Conservation (phyloP, 2,797 vertebrate genomes). For the Syncerus caffer region DNA sequence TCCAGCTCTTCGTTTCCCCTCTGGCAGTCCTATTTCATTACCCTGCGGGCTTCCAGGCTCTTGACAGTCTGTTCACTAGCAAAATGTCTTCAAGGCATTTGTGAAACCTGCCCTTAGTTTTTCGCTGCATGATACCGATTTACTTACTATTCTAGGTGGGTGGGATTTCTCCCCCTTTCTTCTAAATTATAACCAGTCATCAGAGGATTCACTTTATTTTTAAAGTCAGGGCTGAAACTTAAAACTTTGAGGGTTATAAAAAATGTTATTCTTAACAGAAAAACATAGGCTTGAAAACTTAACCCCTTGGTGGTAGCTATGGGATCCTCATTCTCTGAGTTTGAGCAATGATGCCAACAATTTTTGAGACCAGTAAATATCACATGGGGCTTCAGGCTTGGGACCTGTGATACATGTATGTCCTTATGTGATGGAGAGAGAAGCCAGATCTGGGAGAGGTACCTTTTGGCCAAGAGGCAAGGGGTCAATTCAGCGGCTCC, state of each 20-base stretch:
- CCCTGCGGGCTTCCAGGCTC: not conserved
- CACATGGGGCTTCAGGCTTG: not conserved
- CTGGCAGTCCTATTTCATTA: not conserved
- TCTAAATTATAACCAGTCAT: constrained; percentile 73
- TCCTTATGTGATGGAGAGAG: not conserved
- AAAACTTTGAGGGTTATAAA: constrained; percentile 69
- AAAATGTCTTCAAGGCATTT: constrained; percentile 33
- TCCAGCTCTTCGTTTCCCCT: not conserved
- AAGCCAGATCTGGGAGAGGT: not conserved
- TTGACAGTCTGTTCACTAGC: not conserved
- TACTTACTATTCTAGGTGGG: constrained; percentile 63
- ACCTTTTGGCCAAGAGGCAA: not conserved
- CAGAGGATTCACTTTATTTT: constrained; percentile 70
- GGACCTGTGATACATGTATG: not conserved
- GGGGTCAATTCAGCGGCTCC: not conserved
- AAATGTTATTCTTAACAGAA: constrained; percentile 63
- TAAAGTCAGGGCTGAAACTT: constrained; percentile 67
- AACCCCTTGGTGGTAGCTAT: constrained; percentile 15
- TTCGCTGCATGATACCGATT: constrained; percentile 19
- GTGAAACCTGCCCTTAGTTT: constrained; percentile 7
- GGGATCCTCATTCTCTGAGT: not conserved
- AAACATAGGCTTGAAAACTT: constrained; percentile 58
- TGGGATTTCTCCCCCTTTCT: constrained; percentile 23
- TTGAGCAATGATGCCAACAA: not conserved
- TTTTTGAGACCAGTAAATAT: not conserved